phyloP scores from a whole-genome alignment of 2,888 invertebrate genomes.

The Zeuzera pyrina region DNA sequence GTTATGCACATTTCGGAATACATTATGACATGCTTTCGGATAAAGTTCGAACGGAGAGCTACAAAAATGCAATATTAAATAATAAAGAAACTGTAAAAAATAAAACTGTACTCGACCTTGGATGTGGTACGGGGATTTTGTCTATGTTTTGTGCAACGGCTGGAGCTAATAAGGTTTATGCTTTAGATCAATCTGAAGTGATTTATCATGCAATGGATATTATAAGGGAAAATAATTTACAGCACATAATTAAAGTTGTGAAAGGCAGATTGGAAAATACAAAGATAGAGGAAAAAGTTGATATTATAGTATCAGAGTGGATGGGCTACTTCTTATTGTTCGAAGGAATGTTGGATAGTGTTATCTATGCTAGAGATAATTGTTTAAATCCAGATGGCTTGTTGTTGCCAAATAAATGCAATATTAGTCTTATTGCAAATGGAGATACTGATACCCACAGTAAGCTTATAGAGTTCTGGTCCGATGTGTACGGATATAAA shows the following conservation, averaged over 20 bases:
- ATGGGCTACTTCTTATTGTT: slow-evolving; percentile 98
- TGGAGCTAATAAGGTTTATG: slow-evolving; percentile 91
- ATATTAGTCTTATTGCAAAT: slow-evolving; percentile 85
- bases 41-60: slow-evolving; percentile 88
- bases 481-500: slow-evolving; percentile 93
- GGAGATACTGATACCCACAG: slow-evolving; percentile 83
- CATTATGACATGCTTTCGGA: slow-evolving; percentile 97
- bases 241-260: slow-evolving; percentile 81
- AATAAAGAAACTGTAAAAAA: slow-evolving; percentile 80
- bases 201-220: slow-evolving; percentile 97
- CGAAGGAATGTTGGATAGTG: slow-evolving; percentile 97
- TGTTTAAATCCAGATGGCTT: slow-evolving; percentile 83
- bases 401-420: slow-evolving; percentile 88
- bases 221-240: slow-evolving; percentile 85
- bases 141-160: slow-evolving; percentile 98
- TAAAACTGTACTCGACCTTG: slow-evolving; percentile 93
- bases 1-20: slow-evolving; percentile 92
- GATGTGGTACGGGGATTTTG: slow-evolving; percentile 97
- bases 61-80: slow-evolving; percentile 85
- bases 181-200: slow-evolving; percentile 96
- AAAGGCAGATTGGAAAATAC: slow-evolving; percentile 92
- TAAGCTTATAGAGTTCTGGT: slow-evolving; percentile 88
- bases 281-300: slow-evolving; percentile 83
- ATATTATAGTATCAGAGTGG: slow-evolving; percentile 97
- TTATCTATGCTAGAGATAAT: slow-evolving; percentile 89